Base-by-base conservation (phyloP, 2,113 vertebrate genomes). In the Nothoprocta pentlandii region DNA sequence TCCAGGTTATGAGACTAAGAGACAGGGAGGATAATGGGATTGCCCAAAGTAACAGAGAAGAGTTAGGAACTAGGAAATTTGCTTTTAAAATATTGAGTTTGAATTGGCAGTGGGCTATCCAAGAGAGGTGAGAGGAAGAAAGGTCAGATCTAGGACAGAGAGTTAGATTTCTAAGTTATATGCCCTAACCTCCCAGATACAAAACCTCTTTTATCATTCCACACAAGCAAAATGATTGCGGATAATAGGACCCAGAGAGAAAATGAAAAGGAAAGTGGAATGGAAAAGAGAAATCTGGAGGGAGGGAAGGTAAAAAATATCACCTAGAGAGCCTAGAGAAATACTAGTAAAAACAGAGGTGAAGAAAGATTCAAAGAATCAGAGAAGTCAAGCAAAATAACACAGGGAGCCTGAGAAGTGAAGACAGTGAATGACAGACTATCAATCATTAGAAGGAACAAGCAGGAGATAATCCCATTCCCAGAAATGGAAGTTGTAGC, bases 401-500 rank as follows among this genome's bases (percentile, higher is more conserved):
- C 56, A 78, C 26, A 68, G 80, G 36, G 7, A 39, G 23, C n/a
- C 16, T 2, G 9, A 44, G 44, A 47, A n/a, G 10, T 22, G 16
- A 85, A 73, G 2, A 49, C 61, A 87, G 13, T 23, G 36, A 59
- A 32, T 2, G 1, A 4, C 26, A 64, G 26, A n/a, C 9, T 80
- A 12, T 22, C 42, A 0, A 49, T 47, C 63, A 71, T 64, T 82
- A 46, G 62, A 16, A 81, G 23, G n/a, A 10, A 22, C 26, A 66
- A 85, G 30, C 12, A 47, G 46, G 36, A 67, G 14, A 67, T 34
- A 83, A 26, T 20, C 47, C 6, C 63, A 39, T 83, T 86, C 36
- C 19, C 28, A 75, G 73, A 93, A 95, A 75, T 39, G 77, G 49
- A 88, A 93, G 36, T 12, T 14, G 14, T 70, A 92, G 67, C 46